Base-by-base conservation (phyloP, 37 sponge, comb jelly and placozoan species). In the Spongilla lacustris region DNA sequence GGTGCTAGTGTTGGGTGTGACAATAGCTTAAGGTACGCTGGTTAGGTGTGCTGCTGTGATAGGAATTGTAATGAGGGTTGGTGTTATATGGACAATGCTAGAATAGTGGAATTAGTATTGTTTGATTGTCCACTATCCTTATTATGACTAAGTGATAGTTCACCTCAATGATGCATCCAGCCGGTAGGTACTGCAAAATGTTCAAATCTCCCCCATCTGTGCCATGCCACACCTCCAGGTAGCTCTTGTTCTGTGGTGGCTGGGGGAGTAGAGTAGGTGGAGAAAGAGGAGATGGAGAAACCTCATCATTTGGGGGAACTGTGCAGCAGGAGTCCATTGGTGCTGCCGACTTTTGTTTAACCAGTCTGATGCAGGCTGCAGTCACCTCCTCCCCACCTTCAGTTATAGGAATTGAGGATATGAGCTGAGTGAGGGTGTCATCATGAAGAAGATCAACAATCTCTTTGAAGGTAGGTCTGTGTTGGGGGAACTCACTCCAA, bases 401-500 rank as follows among this genome's bases (percentile, higher is more conserved):
- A 41, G 41, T 41, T 41, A 41, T 41, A 6, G 41, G 41, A 41
- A 41, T 41, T 3, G 41, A 3, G 6, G 41, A 41, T 3, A 41
- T 41, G 41, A 41, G 41, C 41, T 41, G 41, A 41, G 41, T 41
- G 41, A 41, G 3, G 41, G 41, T 41, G 41, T 41, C 41, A 6
- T 41, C 6, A 6, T 41, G 41, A 41, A 41, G 41, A 41, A 41
- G 41, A 6, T 78, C n/a, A 14, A 88, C 49, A 71, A 96, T 84
- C 66, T 83, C 38, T 0, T 68, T 23, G 81, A 96, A 96, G 71
- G 50, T 32, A 0, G 96, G 96, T 48, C 96, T 71, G 73, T 90
- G 87, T 8, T 77, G 78, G 75, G 96, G 91, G 28, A 67, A 83
- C 2, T 91, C 84, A 27, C 91, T 91, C 96, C 96, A 96, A 69